Conservation (phyloP, 2,888 invertebrate genomes). For the Pantelozetes paolii region DNA sequence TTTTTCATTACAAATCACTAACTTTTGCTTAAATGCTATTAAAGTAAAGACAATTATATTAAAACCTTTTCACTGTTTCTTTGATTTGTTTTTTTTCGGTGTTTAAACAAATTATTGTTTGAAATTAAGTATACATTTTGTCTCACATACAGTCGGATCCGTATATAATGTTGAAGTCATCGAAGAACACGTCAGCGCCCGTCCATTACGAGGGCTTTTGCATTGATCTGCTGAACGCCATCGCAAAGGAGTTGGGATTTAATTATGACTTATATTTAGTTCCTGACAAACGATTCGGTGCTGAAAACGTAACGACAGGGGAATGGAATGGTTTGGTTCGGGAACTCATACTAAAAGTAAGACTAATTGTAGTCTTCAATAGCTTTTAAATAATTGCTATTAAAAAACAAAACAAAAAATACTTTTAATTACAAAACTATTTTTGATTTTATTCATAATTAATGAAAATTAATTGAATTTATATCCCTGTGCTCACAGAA, state of each 20-base stretch:
- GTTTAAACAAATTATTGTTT: no score
- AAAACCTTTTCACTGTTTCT: no score
- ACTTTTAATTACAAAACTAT: neutral
- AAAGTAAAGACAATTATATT: no score
- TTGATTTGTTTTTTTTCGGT: neutral
- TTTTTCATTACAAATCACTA: no score
- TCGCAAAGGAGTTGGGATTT: constrained; percentile 75
- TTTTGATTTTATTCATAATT: neutral
- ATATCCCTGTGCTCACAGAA: constrained; percentile 44
- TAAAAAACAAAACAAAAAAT: neutral
- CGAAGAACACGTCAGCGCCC: constrained; percentile 54
- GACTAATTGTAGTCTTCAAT: neutral
- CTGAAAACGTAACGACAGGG: constrained; percentile 52
- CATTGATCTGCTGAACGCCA: constrained; percentile 76
- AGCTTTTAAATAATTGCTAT: neutral
- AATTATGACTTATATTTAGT: constrained; percentile 77
- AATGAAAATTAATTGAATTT: constrained; percentile 7
- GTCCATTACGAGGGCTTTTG: constrained; percentile 76
- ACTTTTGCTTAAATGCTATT: no score
- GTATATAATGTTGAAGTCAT: constrained; percentile 70
- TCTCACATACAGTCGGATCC: constrained; percentile 58
- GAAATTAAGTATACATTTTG: no score
- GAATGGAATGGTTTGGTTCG: constrained; percentile 55
- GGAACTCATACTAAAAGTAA: constrained; percentile 52
- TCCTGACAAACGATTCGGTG: constrained; percentile 83